Base-by-base conservation (phyloP, 1,140 invertebrate genomes). In the Aphelenchoides avenae region DNA sequence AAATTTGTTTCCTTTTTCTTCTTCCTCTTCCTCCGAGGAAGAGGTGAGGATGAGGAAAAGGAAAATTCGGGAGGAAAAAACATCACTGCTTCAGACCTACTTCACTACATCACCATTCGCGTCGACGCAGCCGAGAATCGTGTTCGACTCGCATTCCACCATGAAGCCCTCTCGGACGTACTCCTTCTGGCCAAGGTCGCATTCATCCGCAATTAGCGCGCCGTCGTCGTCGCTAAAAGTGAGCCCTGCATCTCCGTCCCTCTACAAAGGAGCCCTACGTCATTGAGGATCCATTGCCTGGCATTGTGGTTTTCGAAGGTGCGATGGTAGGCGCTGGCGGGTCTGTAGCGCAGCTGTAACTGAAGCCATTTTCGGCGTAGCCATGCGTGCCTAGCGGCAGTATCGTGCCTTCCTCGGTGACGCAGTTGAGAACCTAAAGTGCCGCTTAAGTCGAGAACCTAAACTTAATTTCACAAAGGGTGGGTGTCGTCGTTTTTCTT, bases 51-150 rank as follows among this genome's bases (percentile, higher is more conserved):
- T n/a, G n/a, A n/a, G n/a, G n/a, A n/a, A n/a, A n/a, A n/a, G n/a
- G n/a, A n/a, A n/a, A n/a, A n/a, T n/a, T n/a, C n/a, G n/a, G n/a
- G n/a, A n/a, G n/a, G n/a, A n/a, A n/a, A n/a, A n/a, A n/a, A n/a
- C n/a, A n/a, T n/a, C n/a, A n/a, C n/a, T n/a, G n/a, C n/a, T n/a
- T 18, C 33, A 64, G 1, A 57, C 57, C 57, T 63, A 57, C 13
- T 30, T 61, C 11, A 59, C 46, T 26, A 55, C 34, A 63, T 59
- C 57, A 18, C 57, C 57, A 30, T 15, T 53, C 1, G 22, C 15
- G 34, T 59, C 57, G n/a, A 39, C 59, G 31, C 57, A 59, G 9
- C 60, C 57, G 26, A 59, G 11, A 9, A 59, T 20, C 15, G 27
- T 33, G 24, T 66, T 56, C 26, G 9, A 22, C 7, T 20, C 46